These are phyloP conservation scores for Austrofundulus limnaeus DNA, from an alignment of 2,113 vertebrate genomes.

Conservation along the genomic window DNA sequence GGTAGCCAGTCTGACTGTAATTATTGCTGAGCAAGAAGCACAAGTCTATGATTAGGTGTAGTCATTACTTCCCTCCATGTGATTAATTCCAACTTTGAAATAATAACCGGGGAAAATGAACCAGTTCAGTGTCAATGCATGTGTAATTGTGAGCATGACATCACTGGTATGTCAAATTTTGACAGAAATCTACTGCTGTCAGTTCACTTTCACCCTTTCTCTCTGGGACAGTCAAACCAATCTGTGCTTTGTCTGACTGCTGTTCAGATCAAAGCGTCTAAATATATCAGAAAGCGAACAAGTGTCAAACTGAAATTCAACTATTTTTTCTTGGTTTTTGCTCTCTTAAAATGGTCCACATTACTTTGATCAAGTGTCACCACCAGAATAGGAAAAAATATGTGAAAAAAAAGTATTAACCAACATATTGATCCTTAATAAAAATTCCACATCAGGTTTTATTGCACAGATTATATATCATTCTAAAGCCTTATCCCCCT, in stretches of 20 bases:
- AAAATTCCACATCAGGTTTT: slow-evolving; percentile 12
- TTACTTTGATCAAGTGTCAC: not conserved
- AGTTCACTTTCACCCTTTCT: slow-evolving; percentile 36
- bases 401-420: not conserved
- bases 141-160: slow-evolving; percentile 70
- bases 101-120: slow-evolving; percentile 76
- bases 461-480: slow-evolving; percentile 9
- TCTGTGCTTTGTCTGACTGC: slow-evolving; percentile 56
- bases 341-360: slow-evolving; percentile 17
- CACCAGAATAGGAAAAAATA: not conserved
- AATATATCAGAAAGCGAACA: slow-evolving; percentile 64
- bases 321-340: slow-evolving; percentile 25
- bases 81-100: slow-evolving; percentile 76
- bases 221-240: slow-evolving; percentile 57
- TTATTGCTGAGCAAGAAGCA: slow-evolving; percentile 78
- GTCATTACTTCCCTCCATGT: slow-evolving; percentile 75
- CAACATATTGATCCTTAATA: not conserved
- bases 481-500: slow-evolving; percentile 15
- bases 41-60: slow-evolving; percentile 79
- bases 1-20: slow-evolving; percentile 73
- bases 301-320: slow-evolving; percentile 49
- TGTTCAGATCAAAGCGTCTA: slow-evolving; percentile 60
- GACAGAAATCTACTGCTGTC: slow-evolving; percentile 65
- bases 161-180: slow-evolving; percentile 54
- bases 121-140: slow-evolving; percentile 60